Base-by-base conservation (phyloP, 2,113 vertebrate genomes). In the Abramis brama region DNA sequence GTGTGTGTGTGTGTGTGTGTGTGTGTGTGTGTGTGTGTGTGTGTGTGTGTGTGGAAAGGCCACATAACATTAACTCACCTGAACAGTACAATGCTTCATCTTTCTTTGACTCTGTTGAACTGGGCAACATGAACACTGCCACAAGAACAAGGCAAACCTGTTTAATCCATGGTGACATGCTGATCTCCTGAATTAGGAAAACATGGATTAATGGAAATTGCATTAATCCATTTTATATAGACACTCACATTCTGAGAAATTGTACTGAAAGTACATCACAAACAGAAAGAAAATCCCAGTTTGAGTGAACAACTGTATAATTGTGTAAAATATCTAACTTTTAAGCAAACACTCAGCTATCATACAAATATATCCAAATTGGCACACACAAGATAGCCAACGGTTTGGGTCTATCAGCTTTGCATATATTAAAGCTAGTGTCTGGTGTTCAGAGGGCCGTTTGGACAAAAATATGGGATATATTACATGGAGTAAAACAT, bases 11-110 rank as follows among this genome's bases (percentile, higher is more conserved):
- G 27, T 27, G 27, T 27, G 27, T 27, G 27, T 27, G 27, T 27
- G 27, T 27, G 27, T 27, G 2, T 60, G 23, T 52, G 45, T 36
- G 62, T 30, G 25, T 64, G 60, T 64, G 60, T 64, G n/a, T 27
- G n/a, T 62, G 9, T 64, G 25, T 57, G 55, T 57, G 19, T 57
- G 19, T 57, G 2, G 5, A 52, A 52, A 52, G 13, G 52, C 52
- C 52, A 55, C 52, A 19, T 19, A 88, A 30, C 11, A 36, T 79
- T 57, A 0, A 82, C 91, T 91, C 86, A 95, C 95, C 95, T 79
- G 93, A 94, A 79, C 94, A 94, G 87, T 93, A 95, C 1, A 94
- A 74, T 62, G 91, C 59, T 25, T 88, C 45, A 75, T 94, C 91
- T 75, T 88, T 92, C 88, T 93, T 94, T 12, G 87, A 91, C 25